Percentiles rank a stretch among this genome's conserved stretches.
phyloP scores from a whole-genome alignment of 2,888 invertebrate genomes.

The Zaprionus bogoriensis region DNA sequence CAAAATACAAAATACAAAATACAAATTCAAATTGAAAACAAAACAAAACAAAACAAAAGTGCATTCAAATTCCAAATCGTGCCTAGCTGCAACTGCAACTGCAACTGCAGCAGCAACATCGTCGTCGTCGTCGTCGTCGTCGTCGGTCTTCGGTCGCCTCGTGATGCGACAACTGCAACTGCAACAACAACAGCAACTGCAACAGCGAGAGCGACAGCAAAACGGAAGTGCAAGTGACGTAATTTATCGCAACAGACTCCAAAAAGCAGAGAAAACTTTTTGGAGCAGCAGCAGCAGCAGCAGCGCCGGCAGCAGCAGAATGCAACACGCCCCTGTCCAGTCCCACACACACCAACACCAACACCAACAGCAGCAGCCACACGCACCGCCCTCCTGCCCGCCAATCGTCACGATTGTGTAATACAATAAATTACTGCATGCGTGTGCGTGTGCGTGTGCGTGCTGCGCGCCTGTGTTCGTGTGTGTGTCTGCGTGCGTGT shows the following conservation, averaged over 20 bases:
- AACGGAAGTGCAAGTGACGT: constrained; percentile 78
- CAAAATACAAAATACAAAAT: constrained; percentile 33
- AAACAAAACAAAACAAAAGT: constrained; percentile 31
- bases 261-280: constrained; percentile 33
- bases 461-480: neutral
- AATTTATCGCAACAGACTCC: constrained; percentile 65
- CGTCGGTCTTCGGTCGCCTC: neutral
- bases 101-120: constrained; percentile 57
- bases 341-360: constrained; percentile 1
- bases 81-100: constrained; percentile 59
- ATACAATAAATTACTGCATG: constrained; percentile 25
- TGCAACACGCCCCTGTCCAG: constrained; percentile 15
- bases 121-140: constrained; percentile 18
- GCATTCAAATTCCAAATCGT: constrained; percentile 75
- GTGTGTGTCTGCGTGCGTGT: constrained; percentile 12
- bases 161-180: constrained; percentile 36
- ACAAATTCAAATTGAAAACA: constrained; percentile 38
- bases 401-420: constrained; percentile 46
- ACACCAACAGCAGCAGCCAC: constrained; percentile 1
- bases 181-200: constrained; percentile 14
- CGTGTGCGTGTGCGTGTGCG: constrained; percentile 10
- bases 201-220: constrained; percentile 24
- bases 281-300: constrained; percentile 29
- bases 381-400: constrained; percentile 3
- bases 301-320: constrained; percentile 34